Evolutionary conservation across 2,797 vertebrate species (phyloP), one percentile per base, ranked within the genome.

Genomic region (Cynodonichthys magdalenae): DNA sequence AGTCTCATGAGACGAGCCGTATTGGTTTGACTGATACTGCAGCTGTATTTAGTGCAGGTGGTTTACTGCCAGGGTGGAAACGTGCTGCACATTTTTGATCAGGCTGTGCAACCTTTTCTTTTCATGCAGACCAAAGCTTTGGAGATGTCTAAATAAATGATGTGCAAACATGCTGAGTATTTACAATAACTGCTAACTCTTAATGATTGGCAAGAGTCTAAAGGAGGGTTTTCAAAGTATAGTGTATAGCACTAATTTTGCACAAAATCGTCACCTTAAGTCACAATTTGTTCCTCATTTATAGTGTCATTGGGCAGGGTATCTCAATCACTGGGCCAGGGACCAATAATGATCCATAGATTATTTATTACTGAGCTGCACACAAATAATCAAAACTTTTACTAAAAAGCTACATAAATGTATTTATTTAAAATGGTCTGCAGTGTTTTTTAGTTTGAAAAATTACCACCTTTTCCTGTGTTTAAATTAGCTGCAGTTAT

Each of bases 11-110:
- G 42, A 63, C 41, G 12, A 53, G 31, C 24, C 19, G 28, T 44
- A 39, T n/a, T 54, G 14, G 41, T 48, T 28, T 4, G 0, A 64
- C 3, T 9, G 68, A 20, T 47, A 27, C 46, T 19, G 19, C 39
- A 53, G 59, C 56, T 63, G 19, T 27, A 24, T 71, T 31, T 51
- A 57, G 20, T 20, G 17, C 36, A 29, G 39, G 28, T 55, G 53
- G 47, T 70, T 19, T 57, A 17, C n/a, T 81, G 17, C 36, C 34
- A 19, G 6, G 18, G 20, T 55, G 42, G 15, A 55, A 59, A 28
- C 15, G n/a, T 31, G 56, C 11, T 46, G 50, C 48, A 42, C 34
- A 34, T 59, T 64, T 56, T 73, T 64, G 24, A 65, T 53, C 15
- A 2, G 39, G 48, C 8, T 28, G 8, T 52, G 19, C 17, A 63